phyloP scores from a whole-genome alignment of 1,140 invertebrate species.

The Brachionus manjavacas region DNA sequence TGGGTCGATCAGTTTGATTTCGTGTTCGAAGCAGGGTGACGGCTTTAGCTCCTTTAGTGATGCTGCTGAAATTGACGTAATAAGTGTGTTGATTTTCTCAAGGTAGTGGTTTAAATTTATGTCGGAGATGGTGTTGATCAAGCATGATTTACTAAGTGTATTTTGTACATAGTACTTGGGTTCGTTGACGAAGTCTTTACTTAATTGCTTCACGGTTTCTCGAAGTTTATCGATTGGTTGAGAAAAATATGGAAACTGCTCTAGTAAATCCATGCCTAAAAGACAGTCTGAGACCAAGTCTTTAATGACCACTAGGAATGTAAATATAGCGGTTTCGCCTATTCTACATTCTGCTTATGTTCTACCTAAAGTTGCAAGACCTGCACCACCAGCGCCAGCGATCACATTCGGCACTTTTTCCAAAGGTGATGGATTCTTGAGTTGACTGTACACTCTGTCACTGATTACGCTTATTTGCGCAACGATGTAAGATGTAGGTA shows the following conservation, averaged over 20 bases:
- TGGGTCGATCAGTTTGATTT: not conserved
- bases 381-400: no score
- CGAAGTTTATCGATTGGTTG: not conserved
- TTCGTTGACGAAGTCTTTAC: constrained; percentile 11
- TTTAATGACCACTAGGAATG: no score
- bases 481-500: no score
- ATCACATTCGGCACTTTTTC: no score
- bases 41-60: no score
- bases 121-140: not conserved
- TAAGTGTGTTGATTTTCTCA: not conserved
- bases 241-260: not conserved
- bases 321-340: no score
- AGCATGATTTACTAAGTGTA: not conserved
- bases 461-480: no score
- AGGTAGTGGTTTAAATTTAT: not conserved
- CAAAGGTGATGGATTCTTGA: no score
- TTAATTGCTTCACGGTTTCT: not conserved
- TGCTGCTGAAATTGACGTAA: not conserved
- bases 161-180: constrained; percentile 15
- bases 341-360: no score
- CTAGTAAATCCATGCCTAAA: not conserved
- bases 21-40: not conserved
- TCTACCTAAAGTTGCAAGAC: no score
- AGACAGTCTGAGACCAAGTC: no score
- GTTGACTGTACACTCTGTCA: no score